Evolutionary conservation across 2,797 vertebrate genomes (phyloP), one percentile per base, ranked within the genome.

Genomic region (Manis crassicaudata): DNA sequence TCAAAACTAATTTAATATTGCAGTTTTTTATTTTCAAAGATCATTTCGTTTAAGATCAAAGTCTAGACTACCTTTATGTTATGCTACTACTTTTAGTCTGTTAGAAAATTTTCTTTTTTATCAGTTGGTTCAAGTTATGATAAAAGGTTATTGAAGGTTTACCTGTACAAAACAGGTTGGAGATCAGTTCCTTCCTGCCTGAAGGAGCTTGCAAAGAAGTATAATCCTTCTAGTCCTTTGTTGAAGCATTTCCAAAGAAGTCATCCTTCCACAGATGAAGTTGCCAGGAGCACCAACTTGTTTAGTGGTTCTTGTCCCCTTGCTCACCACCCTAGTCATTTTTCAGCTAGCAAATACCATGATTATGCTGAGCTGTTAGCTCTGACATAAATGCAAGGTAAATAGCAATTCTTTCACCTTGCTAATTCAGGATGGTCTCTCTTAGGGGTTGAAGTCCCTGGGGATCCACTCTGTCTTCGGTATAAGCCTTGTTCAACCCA

Each of bases 71-170:
- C 16, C 13, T 76, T 77, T 91, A 70, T 92, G 92, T 80, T 77
- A 17, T 43, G 16, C 43, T 40, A 77, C 84, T 70, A 76, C 29
- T 92, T 95, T 94, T 90, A 85, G 8, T 75, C 40, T 87, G 14
- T 87, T 50, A 27, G 58, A 60, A 27, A 25, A 32, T 94, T 95
- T 96, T 82, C 81, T 58, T 90, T 92, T 88, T 76, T 65, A 95
- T 67, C 52, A 68, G 17, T 32, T 72, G 60, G 54, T 52, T 90
- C 50, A 73, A 84, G 21, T 92, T 90, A 65, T 63, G 43, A 89
- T n/a, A 60, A 94, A 76, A 92, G 23, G 37, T 83, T 73, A 79
- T 14, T 77, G 70, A 82, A 93, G n/a, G 16, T 85, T 35, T 83
- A 54, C 23, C 27, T 67, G 18, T 77, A 43, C 46, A 79, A 46